These are phyloP conservation scores for Pyrrhosoma nymphula DNA, from an alignment of 2,888 invertebrate species.

Conservation along the genomic window DNA sequence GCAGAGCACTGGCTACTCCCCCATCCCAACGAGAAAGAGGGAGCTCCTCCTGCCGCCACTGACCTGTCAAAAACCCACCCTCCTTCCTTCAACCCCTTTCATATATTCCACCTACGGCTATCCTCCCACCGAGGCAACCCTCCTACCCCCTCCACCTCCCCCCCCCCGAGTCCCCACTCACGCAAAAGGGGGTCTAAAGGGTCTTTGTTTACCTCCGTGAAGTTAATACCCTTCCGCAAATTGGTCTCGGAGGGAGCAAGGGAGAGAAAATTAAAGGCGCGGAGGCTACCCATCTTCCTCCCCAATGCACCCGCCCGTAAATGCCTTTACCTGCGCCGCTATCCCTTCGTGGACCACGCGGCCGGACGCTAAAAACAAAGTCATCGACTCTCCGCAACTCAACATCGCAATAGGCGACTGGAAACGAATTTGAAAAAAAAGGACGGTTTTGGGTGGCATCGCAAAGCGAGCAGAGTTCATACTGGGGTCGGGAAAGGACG, in stretches of 20 bases:
- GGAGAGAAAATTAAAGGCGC: constrained; percentile 12
- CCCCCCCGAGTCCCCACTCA: neutral
- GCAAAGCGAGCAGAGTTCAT: neutral
- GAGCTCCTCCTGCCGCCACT: neutral
- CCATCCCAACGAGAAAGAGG: too few species aligned
- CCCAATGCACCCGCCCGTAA: neutral
- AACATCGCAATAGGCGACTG: neutral
- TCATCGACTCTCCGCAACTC: neutral
- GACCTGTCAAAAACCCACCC: neutral
- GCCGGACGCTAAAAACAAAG: neutral
- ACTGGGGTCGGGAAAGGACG: neutral
- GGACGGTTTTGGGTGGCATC: neutral
- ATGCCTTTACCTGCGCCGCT: neutral
- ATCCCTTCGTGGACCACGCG: neutral
- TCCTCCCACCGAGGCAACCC: neutral
- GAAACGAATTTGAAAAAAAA: neutral
- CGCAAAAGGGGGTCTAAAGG: neutral
- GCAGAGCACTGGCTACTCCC: too few species aligned
- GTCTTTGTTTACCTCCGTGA: constrained; percentile 23
- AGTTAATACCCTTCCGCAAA: constrained; percentile 19
- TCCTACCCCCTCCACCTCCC: neutral
- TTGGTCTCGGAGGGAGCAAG: constrained; percentile 17
- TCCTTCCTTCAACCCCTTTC: neutral
- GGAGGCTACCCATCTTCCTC: neutral
- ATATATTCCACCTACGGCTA: neutral